Evolutionary conservation across 2,888 invertebrate genomes (phyloP), one percentile per base, ranked within the genome.

Genomic region (Caenorhabditis afra): DNA sequence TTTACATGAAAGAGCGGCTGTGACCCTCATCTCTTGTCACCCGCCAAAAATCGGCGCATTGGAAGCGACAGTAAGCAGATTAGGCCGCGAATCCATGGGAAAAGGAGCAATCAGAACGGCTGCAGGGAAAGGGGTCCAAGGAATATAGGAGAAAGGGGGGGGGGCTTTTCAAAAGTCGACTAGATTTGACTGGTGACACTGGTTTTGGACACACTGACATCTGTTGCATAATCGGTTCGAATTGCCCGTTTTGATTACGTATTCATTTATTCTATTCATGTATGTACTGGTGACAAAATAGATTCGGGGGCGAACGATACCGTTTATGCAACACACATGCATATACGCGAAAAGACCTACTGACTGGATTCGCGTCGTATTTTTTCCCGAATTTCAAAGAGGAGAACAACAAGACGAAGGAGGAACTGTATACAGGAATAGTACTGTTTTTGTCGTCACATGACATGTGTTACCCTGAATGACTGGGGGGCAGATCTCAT

Each of bases 161-260:
- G 47, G 18, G 16, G 20, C 12, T 44, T 41, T 58, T 22, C 18
- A 47, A 61, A 61, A 47, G 47, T 35, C 23, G n/a, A 14, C 35
- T 47, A 58, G 49, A 49, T 16, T 22, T 55, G 39, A 16, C 45
- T 14, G 41, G 35, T 44, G 44, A 44, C 20, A 39, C n/a, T 16
- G 55, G n/a, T 35, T 49, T 45, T 8, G 18, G 44, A 44, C 22
- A 57, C 35, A 77, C 68, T 55, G 70, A 70, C 77, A 77, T 77
- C 77, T 77, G 77, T 77, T 77, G 68, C 77, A 77, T 77, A 77
- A 77, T 77, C 77, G 66, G 53, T 70, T 55, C 18, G 23, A 37
- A 62, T 55, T 65, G 73, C 29, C 29, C 58, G 50, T 73, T 52
- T 70, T 47, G 37, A 70, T 77, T 77, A 70, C 35, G 23, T 77